These are phyloP conservation scores for Drosophila ogumai DNA, from an alignment of 1,140 invertebrate genomes.

Conservation along the genomic window DNA sequence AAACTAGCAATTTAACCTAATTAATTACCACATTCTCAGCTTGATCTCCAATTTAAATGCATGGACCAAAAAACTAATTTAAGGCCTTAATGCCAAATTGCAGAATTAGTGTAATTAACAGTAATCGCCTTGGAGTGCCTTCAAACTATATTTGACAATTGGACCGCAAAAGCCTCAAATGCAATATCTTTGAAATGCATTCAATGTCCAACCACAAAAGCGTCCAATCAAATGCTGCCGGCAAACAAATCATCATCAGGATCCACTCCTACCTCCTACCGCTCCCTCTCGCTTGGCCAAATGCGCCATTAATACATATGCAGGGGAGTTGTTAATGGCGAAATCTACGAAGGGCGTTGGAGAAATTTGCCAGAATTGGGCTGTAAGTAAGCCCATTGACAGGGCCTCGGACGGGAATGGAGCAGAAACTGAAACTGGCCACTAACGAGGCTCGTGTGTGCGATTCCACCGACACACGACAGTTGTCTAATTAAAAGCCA, in stretches of 20 bases:
- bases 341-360: neutral
- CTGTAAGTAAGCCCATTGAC: constrained; percentile 44
- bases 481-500: constrained; percentile 72
- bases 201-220: constrained; percentile 29
- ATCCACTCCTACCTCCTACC: too few species aligned
- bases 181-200: constrained; percentile 29
- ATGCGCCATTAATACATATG: constrained; percentile 37
- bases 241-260: constrained; percentile 38
- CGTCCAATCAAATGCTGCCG: constrained; percentile 25
- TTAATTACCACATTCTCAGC: neutral
- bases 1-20: neutral
- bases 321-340: constrained; percentile 11
- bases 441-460: constrained; percentile 57
- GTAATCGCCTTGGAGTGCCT: constrained; percentile 6
- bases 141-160: constrained; percentile 16
- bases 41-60: neutral
- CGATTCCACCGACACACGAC: constrained; percentile 26
- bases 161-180: constrained; percentile 32
- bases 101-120: constrained; percentile 19
- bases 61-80: neutral
- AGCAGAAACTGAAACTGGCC: constrained; percentile 36
- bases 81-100: neutral
- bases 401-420: constrained; percentile 8
- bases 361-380: constrained; percentile 5
- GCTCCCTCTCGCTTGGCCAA: neutral